Evolutionary conservation across 2,888 invertebrate genomes (phyloP).

Genomic region (Quadriops clusia): DNA sequence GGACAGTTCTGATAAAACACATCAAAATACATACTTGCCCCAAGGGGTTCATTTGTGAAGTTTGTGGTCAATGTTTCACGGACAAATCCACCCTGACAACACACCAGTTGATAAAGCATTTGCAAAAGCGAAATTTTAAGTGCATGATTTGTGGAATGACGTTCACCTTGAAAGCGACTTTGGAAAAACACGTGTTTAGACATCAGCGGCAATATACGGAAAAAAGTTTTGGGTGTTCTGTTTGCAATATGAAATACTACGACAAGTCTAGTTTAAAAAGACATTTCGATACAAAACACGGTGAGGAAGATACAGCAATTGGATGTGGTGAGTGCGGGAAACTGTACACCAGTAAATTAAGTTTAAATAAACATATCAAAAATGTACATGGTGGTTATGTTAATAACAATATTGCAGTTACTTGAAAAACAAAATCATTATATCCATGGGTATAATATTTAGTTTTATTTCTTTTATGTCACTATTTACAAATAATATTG

Average conservation of each 20-base stretch:
- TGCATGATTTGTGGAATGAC: conserved; percentile 23
- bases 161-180: conserved; percentile 24
- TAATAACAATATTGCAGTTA: no score
- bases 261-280: conserved; percentile 23
- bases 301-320: conserved; percentile 13
- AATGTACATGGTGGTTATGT: no score
- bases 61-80: conserved; percentile 25
- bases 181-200: conserved; percentile 23
- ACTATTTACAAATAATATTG: no score
- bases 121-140: conserved; percentile 21
- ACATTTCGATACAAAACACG: conserved; percentile 20
- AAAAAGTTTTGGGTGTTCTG: conserved; percentile 19
- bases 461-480: no score
- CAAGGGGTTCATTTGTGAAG: conserved; percentile 22
- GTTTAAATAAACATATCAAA: no score
- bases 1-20: conserved; percentile 24
- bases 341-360: no score
- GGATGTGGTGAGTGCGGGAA: no score
- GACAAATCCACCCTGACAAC: conserved; percentile 24
- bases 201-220: conserved; percentile 19
- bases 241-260: conserved; percentile 19
- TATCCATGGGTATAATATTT: no score
- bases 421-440: no score
- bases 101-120: conserved; percentile 23
- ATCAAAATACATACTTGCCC: conserved; percentile 24